Conservation (phyloP, 2,113 vertebrate genomes). For the Empidonax traillii region DNA sequence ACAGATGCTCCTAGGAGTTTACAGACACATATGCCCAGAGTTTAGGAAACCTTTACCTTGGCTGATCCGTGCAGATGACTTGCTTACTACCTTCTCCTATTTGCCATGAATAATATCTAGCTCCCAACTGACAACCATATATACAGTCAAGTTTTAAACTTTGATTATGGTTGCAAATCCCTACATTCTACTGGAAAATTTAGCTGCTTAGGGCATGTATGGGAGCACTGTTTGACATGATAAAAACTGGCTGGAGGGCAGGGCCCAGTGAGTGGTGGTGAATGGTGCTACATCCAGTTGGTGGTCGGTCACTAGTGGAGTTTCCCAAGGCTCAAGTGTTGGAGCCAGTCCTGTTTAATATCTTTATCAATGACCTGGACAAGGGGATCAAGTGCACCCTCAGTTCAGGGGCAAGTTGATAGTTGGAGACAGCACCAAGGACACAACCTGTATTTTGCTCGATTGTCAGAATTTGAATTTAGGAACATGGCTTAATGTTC, state of each 20-base stretch:
- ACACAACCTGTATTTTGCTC: not conserved
- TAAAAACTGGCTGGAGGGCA: not conserved
- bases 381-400: not conserved
- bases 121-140: not conserved
- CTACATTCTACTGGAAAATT: not conserved
- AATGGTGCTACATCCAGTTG: not conserved
- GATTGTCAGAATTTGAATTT: not conserved
- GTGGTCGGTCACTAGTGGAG: not conserved
- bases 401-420: not conserved
- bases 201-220: not conserved
- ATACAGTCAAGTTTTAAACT: not conserved
- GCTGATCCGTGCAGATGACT: not conserved
- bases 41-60: not conserved
- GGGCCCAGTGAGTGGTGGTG: not conserved
- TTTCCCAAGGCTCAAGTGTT: not conserved
- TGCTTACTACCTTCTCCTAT: not conserved
- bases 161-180: not conserved
- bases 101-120: not conserved
- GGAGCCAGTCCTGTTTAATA: not conserved
- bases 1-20: not conserved
- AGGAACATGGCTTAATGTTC: not conserved
- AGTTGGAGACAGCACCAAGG: not conserved
- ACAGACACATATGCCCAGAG: not conserved
- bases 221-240: not conserved
- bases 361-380: not conserved